phyloP scores from a whole-genome alignment of 2,888 invertebrate genomes.

The Euzophera pinguis region DNA sequence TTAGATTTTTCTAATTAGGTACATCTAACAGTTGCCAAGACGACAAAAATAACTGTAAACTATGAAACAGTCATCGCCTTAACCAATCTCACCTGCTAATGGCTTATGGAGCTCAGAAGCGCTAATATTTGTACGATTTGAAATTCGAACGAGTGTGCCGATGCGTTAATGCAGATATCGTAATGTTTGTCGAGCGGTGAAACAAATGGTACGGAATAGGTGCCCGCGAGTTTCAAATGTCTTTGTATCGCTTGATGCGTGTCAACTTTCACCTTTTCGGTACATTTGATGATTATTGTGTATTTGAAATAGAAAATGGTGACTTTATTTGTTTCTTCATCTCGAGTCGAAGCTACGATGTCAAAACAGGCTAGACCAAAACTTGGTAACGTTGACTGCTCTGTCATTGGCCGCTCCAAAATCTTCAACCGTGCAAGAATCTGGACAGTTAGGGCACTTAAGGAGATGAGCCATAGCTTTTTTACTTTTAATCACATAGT shows the following conservation, averaged over 20 bases:
- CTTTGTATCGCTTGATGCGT: constrained; percentile 19
- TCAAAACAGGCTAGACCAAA: no score
- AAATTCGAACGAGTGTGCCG: constrained; percentile 33
- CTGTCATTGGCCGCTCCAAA: no score
- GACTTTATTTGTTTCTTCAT: no score
- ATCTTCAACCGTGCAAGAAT: no score
- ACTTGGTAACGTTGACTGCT: no score
- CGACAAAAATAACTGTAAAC: background rate
- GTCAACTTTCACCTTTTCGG: background rate
- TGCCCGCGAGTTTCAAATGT: constrained; percentile 28
- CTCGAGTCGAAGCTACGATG: no score
- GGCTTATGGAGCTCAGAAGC: constrained; percentile 33
- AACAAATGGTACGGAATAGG: constrained; percentile 45
- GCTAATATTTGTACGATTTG: constrained; percentile 23
- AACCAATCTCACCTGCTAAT: constrained; percentile 47
- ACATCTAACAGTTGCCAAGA: background rate
- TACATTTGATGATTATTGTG: background rate
- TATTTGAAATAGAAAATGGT: background rate
- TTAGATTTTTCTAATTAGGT: no score
- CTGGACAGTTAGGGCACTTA: no score
- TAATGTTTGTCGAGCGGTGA: constrained; percentile 28
- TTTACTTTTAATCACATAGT: no score
- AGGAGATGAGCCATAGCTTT: no score
- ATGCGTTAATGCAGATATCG: constrained; percentile 38
- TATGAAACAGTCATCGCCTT: constrained; percentile 27